A percentile compares a stretch with the other conserved stretches of the same genome.
These are phyloP conservation scores for Manduca sexta DNA, from an alignment of 1,140 invertebrate genomes.

Conservation along the genomic window DNA sequence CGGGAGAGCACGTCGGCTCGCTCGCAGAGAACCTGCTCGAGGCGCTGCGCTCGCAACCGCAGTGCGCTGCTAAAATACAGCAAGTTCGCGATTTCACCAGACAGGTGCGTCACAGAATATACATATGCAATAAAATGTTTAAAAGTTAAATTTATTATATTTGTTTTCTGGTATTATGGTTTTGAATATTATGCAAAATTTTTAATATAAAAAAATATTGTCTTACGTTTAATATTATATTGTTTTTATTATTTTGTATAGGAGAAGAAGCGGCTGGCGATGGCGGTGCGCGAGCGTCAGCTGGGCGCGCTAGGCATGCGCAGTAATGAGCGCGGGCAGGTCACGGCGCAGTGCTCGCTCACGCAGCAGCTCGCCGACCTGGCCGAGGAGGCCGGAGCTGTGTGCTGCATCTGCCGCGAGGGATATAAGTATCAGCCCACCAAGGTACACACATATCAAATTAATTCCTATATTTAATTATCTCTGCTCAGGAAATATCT, in stretches of 20 bases:
- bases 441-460: constrained; percentile 73
- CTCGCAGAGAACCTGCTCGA: constrained; percentile 96
- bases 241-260: constrained; percentile 12
- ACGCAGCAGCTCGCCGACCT: constrained; percentile 95
- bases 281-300: constrained; percentile 98
- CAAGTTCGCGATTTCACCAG: constrained; percentile 94
- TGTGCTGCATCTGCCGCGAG: constrained; percentile 98
- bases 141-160: no score
- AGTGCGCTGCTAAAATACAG: constrained; percentile 89
- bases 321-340: constrained; percentile 94
- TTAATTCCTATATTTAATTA: background rate
- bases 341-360: constrained; percentile 91
- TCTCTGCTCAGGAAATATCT: no score
- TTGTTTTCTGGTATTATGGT: no score
- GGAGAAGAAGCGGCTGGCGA: constrained; percentile 97
- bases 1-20: constrained; percentile 97
- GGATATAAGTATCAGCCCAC: constrained; percentile 96
- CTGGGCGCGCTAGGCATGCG: constrained; percentile 96
- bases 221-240: no score
- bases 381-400: constrained; percentile 95
- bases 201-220: background rate
- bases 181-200: no score
- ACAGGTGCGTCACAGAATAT: constrained; percentile 55
- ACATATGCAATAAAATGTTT: background rate
- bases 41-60: constrained; percentile 89